A percentile compares a stretch with the other conserved stretches of the same genome.
phyloP scores from a whole-genome alignment of 2,797 vertebrate species.

The Mormyrus hasselquistii region DNA sequence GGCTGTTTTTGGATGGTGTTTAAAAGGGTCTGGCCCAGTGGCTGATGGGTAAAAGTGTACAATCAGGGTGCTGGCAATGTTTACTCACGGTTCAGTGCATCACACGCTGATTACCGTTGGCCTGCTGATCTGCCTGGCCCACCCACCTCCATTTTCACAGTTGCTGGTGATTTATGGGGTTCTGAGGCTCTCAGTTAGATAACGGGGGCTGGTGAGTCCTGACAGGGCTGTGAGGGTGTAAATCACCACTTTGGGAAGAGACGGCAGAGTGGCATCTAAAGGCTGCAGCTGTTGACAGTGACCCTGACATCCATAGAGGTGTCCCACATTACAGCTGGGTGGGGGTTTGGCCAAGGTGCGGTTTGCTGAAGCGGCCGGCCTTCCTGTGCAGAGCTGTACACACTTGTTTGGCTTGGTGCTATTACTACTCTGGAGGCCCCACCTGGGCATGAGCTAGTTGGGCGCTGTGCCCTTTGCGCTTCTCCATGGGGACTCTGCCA shows the following conservation, averaged over 20 bases:
- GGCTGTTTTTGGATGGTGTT: neutral
- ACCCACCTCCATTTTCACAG: neutral
- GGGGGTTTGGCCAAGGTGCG: neutral
- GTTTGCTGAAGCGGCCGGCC: neutral
- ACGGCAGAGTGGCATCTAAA: constrained; percentile 18
- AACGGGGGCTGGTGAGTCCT: neutral
- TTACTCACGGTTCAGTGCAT: neutral
- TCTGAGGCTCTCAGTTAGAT: neutral
- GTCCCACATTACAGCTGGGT: constrained; percentile 55
- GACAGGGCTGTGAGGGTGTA: constrained; percentile 3
- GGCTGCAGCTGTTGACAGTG: constrained; percentile 63
- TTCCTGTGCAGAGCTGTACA: neutral
- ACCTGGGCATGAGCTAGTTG: neutral
- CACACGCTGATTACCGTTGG: neutral
- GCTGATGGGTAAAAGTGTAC: neutral
- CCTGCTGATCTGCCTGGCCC: neutral
- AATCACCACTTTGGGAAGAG: constrained; percentile 6
- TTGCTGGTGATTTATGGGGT: constrained; percentile 11
- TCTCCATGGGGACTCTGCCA: neutral
- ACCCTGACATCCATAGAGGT: constrained; percentile 59
- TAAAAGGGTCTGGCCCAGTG: neutral
- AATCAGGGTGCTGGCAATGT: neutral
- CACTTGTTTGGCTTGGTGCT: neutral
- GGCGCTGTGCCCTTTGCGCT: neutral
- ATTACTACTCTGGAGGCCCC: neutral